Base-by-base conservation (phyloP, 2,888 invertebrate species). In the Alviniconcha strummeri region DNA sequence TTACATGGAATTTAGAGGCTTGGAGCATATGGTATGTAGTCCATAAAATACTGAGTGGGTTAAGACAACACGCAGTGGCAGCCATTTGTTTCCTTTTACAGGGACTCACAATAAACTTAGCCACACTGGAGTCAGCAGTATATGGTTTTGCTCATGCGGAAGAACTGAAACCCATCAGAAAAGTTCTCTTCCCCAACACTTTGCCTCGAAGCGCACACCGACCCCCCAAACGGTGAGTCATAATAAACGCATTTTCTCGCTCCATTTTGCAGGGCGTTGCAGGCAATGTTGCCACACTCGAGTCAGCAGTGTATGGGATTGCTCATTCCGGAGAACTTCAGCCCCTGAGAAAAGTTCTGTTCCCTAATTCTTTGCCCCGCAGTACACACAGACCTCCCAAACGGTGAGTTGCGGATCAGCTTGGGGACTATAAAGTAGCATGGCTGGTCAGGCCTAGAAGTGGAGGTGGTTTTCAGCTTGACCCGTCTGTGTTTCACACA, bases 101-200 rank as follows among this genome's bases (percentile, higher is more conserved):
- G 90, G 92, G 92, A 69, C 64, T 86, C 0, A 87, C 92, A 6
- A 90, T 97, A 72, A 96, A 99, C 94, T 96, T 95, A 92, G 98
- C 96, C 17, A 99, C 99, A 0, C 98, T 97, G 96, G 96, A 97
- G 92, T 98, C 98, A 0, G 95, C 97, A 0, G 95, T 99, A 6
- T 95, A 97, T 92, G 96, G 97, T 0, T 90, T 98, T 81, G 95
- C 96, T 0, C 94, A 96, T 92, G 90, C 93, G 2, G 88, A 94
- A 82, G 96, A 97, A 90, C 93, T 98, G 83, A 94, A 94, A 6
- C 94, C 93, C 0, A 92, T 98, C 13, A 95, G 98, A 64, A 94
- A 95, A 83, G 95, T 96, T 90, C 92, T 98, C 57, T 97, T 95
- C 89, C 95, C 96, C 0, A 94, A 95, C 64, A 90, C 90, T 15